A percentile compares a stretch with the other conserved stretches of the same genome.
phyloP scores from a whole-genome alignment of 2,888 invertebrate species.

The Tachina lurida region DNA sequence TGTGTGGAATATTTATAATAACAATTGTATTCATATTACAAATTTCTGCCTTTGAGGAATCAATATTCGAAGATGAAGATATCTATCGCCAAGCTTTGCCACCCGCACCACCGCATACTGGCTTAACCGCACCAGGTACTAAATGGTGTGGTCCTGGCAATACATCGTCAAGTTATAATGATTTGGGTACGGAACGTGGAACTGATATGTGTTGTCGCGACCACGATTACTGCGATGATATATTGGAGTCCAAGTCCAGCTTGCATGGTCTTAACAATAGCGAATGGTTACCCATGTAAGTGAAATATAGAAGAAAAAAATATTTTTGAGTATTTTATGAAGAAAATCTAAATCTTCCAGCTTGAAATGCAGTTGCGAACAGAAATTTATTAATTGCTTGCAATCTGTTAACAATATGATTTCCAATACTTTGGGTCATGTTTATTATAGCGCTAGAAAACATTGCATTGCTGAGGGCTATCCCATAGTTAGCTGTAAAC shows the following conservation, averaged over 20 bases:
- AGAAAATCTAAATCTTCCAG: constrained; percentile 70
- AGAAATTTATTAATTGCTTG: constrained; percentile 81
- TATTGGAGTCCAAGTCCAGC: constrained; percentile 77
- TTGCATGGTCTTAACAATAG: constrained; percentile 79
- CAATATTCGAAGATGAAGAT: constrained; percentile 82
- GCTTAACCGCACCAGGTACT: constrained; percentile 87
- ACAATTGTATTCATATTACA: background rate
- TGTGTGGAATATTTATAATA: background rate
- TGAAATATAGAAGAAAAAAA: constrained; percentile 8
- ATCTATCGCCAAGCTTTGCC: constrained; percentile 80
- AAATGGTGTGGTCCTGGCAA: constrained; percentile 97
- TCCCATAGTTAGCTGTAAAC: constrained; percentile 78
- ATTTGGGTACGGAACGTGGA: constrained; percentile 90
- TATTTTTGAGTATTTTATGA: background rate
- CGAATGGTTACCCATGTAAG: constrained; percentile 81
- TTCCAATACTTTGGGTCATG: constrained; percentile 79
- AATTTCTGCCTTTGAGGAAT: constrained; percentile 75
- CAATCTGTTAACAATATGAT: constrained; percentile 77
- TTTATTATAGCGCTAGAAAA: constrained; percentile 79
- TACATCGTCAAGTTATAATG: constrained; percentile 89
- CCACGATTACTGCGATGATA: constrained; percentile 86
- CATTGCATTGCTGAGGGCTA: constrained; percentile 78
- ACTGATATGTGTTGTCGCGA: constrained; percentile 94
- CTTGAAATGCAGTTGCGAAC: constrained; percentile 81
- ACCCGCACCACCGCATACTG: constrained; percentile 75